These are phyloP conservation scores for Eucriotettix oculatus DNA, from an alignment of 2,888 invertebrate species.

Conservation along the genomic window DNA sequence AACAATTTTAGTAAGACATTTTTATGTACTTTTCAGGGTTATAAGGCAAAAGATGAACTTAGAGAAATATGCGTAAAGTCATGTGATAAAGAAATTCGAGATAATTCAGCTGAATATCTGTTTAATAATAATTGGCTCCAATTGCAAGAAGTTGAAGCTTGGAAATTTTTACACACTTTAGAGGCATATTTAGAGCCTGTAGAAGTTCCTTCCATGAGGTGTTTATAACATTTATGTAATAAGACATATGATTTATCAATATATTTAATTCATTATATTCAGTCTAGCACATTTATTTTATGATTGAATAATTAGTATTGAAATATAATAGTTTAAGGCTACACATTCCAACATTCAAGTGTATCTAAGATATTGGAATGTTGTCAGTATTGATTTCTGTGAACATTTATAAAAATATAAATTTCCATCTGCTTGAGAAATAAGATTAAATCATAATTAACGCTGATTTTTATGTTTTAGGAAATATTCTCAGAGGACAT, in stretches of 20 bases:
- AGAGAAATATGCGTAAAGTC: slow-evolving; percentile 40
- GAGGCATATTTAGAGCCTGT: slow-evolving; percentile 17
- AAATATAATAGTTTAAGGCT: too few species aligned
- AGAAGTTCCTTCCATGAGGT: neutral
- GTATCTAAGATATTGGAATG: too few species aligned
- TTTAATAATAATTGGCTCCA: slow-evolving; percentile 29
- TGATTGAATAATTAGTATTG: too few species aligned
- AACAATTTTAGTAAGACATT: neutral
- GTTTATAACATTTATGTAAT: neutral
- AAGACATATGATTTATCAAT: too few species aligned
- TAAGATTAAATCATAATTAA: neutral
- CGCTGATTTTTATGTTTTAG: neutral
- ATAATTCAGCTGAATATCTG: slow-evolving; percentile 48
- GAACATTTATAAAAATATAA: too few species aligned
- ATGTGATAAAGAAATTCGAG: slow-evolving; percentile 37
- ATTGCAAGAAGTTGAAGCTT: slow-evolving; percentile 22
- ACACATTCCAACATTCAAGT: too few species aligned
- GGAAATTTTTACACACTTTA: slow-evolving; percentile 26
- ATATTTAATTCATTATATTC: too few species aligned
- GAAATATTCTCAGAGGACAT: neutral
- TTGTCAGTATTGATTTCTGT: too few species aligned
- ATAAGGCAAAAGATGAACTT: slow-evolving; percentile 38
- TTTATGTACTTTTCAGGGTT: slow-evolving; percentile 21
- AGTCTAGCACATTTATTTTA: neutral
- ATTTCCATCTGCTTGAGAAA: neutral